phyloP scores from a whole-genome alignment of 2,113 vertebrate species.

The Pseudorectes ferrugineus region DNA sequence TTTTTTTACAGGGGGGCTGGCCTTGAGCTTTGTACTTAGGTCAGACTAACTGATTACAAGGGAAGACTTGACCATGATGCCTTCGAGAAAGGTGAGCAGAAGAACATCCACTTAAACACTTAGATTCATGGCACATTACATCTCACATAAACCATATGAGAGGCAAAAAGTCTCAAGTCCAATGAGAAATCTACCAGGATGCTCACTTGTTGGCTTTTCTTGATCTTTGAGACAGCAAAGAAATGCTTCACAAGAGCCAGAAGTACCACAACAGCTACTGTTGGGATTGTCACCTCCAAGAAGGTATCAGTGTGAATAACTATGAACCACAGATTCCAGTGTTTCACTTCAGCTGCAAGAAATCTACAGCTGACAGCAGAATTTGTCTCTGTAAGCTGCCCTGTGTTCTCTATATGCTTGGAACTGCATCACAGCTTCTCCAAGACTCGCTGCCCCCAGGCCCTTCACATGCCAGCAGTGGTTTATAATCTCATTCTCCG shows the following conservation, averaged over 20 bases:
- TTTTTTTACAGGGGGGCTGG: neutral
- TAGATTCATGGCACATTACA: neutral
- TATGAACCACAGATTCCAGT: neutral
- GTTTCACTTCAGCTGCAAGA: neutral
- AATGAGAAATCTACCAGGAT: neutral
- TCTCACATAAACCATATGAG: neutral
- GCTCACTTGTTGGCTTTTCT: neutral
- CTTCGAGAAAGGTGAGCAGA: neutral
- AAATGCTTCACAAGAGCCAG: neutral
- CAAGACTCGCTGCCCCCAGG: neutral
- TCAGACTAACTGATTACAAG: neutral
- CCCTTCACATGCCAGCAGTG: neutral
- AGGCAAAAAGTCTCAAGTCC: neutral
- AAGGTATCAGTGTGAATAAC: neutral
- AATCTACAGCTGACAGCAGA: neutral
- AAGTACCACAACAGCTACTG: neutral
- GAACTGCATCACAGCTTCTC: neutral
- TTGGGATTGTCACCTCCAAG: neutral
- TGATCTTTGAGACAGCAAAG: neutral
- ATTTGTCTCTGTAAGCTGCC: neutral
- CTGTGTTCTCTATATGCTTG: neutral
- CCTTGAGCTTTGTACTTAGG: neutral
- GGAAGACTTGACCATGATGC: neutral
- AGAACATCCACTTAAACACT: neutral
- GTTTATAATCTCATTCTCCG: constrained; percentile 1